phyloP scores from a whole-genome alignment of 2,113 vertebrate species.

The Emberiza fucata region DNA sequence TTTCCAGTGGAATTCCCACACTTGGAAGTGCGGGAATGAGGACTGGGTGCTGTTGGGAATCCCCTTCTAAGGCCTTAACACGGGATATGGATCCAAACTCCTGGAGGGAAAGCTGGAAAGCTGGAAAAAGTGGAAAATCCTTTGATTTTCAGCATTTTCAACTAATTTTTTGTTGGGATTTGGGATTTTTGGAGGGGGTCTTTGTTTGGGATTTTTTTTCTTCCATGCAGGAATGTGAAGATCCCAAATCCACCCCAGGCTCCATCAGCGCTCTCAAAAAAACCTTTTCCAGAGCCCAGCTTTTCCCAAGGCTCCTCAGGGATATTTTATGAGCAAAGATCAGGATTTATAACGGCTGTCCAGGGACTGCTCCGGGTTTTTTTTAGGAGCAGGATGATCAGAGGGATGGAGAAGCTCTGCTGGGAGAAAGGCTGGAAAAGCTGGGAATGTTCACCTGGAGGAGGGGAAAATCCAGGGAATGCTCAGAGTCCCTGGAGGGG shows the following conservation, averaged over 20 bases:
- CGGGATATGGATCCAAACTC: background rate
- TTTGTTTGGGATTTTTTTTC: background rate
- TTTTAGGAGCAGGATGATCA: accelerated
- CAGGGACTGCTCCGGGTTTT: accelerated
- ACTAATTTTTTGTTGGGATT: background rate
- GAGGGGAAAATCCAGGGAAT: background rate
- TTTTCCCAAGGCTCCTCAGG: background rate
- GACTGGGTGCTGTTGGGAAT: accelerated
- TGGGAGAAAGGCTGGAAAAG: background rate
- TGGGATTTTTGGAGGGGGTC: accelerated
- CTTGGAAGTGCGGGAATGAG: background rate
- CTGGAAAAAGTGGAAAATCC: background rate
- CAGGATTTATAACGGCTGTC: background rate
- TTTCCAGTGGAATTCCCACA: background rate
- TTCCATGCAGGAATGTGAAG: accelerated
- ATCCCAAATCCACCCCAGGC: background rate
- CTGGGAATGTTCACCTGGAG: background rate
- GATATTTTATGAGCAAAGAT: background rate
- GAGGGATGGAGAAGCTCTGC: background rate
- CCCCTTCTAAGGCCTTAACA: background rate
- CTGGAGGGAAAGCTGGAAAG: background rate
- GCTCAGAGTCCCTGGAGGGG: accelerated
- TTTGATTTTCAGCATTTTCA: background rate
- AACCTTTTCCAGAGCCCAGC: background rate
- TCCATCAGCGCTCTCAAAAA: accelerated